These are phyloP conservation scores for Sylvilagus floridanus DNA, from an alignment of 2,797 vertebrate species.

Conservation along the genomic window DNA sequence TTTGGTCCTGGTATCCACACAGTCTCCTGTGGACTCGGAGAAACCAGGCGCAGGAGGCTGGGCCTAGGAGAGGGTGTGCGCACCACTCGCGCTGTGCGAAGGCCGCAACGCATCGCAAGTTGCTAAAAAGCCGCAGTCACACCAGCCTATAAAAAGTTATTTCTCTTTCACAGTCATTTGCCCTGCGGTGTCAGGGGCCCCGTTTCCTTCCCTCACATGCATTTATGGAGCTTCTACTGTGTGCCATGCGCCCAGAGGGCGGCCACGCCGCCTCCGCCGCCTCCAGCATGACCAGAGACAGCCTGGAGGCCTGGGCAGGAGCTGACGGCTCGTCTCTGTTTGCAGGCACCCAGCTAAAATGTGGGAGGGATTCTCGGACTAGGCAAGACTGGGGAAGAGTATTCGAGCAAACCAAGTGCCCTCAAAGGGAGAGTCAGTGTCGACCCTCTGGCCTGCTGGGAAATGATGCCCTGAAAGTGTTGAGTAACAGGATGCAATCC, in stretches of 20 bases:
- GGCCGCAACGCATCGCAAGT: background rate
- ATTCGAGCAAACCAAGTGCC: background rate
- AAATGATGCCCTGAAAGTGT: background rate
- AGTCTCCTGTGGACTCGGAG: background rate
- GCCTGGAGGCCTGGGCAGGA: background rate
- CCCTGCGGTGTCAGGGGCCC: background rate
- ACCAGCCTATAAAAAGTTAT: background rate
- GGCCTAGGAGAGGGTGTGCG: background rate
- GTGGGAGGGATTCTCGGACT: background rate
- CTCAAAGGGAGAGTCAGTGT: background rate
- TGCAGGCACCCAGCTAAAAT: background rate
- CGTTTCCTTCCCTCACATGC: background rate
- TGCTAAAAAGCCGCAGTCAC: background rate
- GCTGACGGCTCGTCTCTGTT: background rate
- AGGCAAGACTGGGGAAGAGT: background rate
- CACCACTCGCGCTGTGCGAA: background rate
- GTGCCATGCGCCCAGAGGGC: background rate
- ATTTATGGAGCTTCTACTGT: background rate
- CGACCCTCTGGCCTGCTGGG: background rate
- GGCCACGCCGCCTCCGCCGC: background rate
- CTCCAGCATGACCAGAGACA: background rate
- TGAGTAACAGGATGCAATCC: background rate
- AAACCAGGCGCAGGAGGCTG: background rate
- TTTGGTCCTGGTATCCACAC: background rate
- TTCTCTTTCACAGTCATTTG: constrained; percentile 32